A percentile compares a stretch with the other conserved stretches of the same genome.
Evolutionary conservation across 2,797 vertebrate species (phyloP).

Genomic region (Micropoecilia bifurca): DNA sequence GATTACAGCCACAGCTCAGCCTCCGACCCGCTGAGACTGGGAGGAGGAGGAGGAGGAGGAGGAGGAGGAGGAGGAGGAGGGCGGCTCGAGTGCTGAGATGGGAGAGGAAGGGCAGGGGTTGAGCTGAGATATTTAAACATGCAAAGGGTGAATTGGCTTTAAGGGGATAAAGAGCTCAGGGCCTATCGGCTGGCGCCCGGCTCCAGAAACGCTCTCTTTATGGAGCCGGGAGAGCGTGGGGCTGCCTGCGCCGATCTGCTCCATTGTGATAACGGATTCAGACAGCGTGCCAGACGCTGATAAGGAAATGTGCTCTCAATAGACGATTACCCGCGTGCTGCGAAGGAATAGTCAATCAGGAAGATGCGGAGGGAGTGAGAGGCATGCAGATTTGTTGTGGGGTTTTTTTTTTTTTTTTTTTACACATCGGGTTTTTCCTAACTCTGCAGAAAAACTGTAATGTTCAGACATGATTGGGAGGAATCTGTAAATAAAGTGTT

Average conservation of each 20-base stretch:
- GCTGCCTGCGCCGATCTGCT: slow-evolving; percentile 87
- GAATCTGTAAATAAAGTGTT: slow-evolving; percentile 52
- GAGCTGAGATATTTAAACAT: slow-evolving; percentile 82
- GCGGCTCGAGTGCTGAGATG: slow-evolving; percentile 56
- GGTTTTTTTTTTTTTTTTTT: slow-evolving; percentile 21
- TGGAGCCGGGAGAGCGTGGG: slow-evolving; percentile 81
- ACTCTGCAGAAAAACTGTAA: slow-evolving; percentile 61
- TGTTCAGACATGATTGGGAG: slow-evolving; percentile 34
- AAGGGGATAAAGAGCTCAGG: slow-evolving; percentile 88
- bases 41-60: slow-evolving; percentile 17
- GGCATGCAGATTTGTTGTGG: slow-evolving; percentile 75
- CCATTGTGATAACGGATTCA: slow-evolving; percentile 91
- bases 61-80: slow-evolving; percentile 12
- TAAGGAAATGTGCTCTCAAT: slow-evolving; percentile 89
- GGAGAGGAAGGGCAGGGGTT: slow-evolving; percentile 78
- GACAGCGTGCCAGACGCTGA: slow-evolving; percentile 88
- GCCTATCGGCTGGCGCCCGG: slow-evolving; percentile 86
- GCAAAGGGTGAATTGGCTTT: slow-evolving; percentile 91
- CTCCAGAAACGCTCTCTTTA: slow-evolving; percentile 87
- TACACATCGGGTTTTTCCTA: slow-evolving; percentile 56
- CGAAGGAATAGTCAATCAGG: slow-evolving; percentile 82
- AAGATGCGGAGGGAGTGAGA: slow-evolving; percentile 70
- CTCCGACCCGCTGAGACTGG: slow-evolving; percentile 34
- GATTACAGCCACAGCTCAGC: slow-evolving; percentile 24
- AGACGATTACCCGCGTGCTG: slow-evolving; percentile 82